Evolutionary conservation across 1,140 invertebrate species (phyloP), one percentile per base, ranked within the genome.

Genomic region (Lineus longissimus): DNA sequence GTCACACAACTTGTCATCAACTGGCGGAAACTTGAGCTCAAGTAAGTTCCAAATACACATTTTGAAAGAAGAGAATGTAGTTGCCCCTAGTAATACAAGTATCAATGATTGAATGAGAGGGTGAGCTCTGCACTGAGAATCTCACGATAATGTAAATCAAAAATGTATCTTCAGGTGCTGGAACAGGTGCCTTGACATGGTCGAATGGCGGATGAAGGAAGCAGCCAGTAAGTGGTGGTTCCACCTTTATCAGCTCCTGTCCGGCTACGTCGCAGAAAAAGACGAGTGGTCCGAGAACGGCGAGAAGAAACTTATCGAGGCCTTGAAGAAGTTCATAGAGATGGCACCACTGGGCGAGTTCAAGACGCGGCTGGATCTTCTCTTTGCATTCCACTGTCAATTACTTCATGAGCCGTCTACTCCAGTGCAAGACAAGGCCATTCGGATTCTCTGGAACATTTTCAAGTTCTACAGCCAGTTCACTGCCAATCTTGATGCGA

Each of bases 1-100:
- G 80, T 98, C 0, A 91, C 90, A 1, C 83, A 89, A 61, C 87
- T 92, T 69, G 91, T 98, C 47, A 88, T 97, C 51, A 85, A 87
- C 29, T 99, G 95, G 95, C 87, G 95, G 60, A 91, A 92, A 79
- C 76, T 96, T 1, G 97, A 99, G 81, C 84, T 99, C 54, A 86
- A 86, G 75, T 80, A 63, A 45, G 66, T 60, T n/a, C 30, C n/a
- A n/a, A n/a, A n/a, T n/a, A n/a, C n/a, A n/a, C n/a, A n/a, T n/a
- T n/a, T n/a, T n/a, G n/a, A 41, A 36, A 40, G 30, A 43, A 64
- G 61, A 29, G 23, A 19, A 64, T 29, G n/a, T 61, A 27, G 22
- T 61, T 58, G n/a, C n/a, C n/a, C n/a, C n/a, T n/a, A n/a, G n/a
- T n/a, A n/a, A n/a, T n/a, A n/a, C n/a, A n/a, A n/a, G n/a, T n/a